Conservation (phyloP, 2,888 invertebrate species). For the Drepanosiphum platanoidis region DNA sequence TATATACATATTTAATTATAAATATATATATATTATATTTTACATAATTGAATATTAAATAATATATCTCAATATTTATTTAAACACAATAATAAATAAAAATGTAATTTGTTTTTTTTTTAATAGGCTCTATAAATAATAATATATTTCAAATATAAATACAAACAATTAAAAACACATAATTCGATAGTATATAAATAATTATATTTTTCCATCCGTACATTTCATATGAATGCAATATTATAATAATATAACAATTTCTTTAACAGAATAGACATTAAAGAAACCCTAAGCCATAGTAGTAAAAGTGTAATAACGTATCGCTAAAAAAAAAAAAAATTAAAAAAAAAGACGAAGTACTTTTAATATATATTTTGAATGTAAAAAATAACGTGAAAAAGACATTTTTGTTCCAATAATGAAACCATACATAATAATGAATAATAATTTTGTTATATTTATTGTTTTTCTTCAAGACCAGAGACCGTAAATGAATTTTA, state of each 20-base stretch:
- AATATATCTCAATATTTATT: conserved; percentile 23
- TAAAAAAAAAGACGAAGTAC: conserved; percentile 49
- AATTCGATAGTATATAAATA: conserved; percentile 61
- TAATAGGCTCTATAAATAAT: conserved; percentile 51
- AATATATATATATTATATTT: conserved; percentile 20
- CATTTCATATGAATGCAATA: conserved; percentile 46
- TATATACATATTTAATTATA: conserved; percentile 1
- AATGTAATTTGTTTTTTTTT: conserved; percentile 37
- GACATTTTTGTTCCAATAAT: conserved; percentile 58
- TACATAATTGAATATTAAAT: conserved; percentile 23
- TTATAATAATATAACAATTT: conserved; percentile 60
- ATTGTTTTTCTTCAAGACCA: conserved; percentile 16
- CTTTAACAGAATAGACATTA: conserved; percentile 59
- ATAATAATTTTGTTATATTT: conserved; percentile 33
- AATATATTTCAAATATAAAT: conserved; percentile 34
- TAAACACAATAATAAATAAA: conserved; percentile 38
- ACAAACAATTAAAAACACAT: conserved; percentile 57
- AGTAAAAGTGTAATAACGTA: conserved; percentile 59
- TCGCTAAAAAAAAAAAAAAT: conserved; percentile 58
- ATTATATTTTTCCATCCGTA: conserved; percentile 61
- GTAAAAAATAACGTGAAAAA: conserved; percentile 58
- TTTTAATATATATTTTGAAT: conserved; percentile 60
- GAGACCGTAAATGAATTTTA: conserved; percentile 34
- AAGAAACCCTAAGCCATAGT: conserved; percentile 62
- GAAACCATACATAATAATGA: conserved; percentile 47